Evolutionary conservation across 2,888 invertebrate species (phyloP), one percentile per base, ranked within the genome.

Genomic region (Athrips mouffetella): DNA sequence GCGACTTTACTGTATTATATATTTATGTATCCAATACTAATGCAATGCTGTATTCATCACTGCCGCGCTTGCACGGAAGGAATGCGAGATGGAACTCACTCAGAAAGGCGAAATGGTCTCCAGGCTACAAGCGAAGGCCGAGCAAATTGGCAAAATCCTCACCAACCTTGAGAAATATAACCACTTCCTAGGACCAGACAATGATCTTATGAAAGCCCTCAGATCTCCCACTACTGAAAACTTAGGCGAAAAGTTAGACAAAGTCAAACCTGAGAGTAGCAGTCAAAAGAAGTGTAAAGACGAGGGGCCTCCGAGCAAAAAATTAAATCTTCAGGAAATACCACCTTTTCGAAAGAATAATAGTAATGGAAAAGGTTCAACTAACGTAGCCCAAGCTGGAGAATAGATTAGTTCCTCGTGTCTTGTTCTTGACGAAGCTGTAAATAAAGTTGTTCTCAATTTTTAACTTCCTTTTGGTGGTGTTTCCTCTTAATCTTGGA

Each of bases 71-170:
- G 54, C 69, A 77, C 70, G 85, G 82, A 88, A 96, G 96, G 96
- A 96, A 90, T 97, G 96, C 91, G 98, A 98, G 90, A 92, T 93
- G 90, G 96, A 97, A 85, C 91, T 98, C 81, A 97, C 97, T 72
- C 96, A 98, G 90, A 98, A 98, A 86, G 97, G 96, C 69, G 96
- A 97, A 89, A 94, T 97, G 93, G 97, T 98, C 70, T 94, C 94
- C 80, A 94, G 97, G 70, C 93, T 98, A 67, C 98, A 98, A 89
- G 94, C 94, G 72, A 98, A 98, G 91, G 97, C 97, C 66, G 94
- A 95, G 76, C 97, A 97, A 89, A 97, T 98, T 86, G 96, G 97
- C 88, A 94, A 95, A 90, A 94, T 97, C 80, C 92, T 97, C 67
- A 93, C 93, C 89, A 96, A 96, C 89, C 91, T 97, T 76, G 96